Evolutionary conservation across 1,140 invertebrate species (phyloP).

Genomic region (Drosophila aff.): DNA sequence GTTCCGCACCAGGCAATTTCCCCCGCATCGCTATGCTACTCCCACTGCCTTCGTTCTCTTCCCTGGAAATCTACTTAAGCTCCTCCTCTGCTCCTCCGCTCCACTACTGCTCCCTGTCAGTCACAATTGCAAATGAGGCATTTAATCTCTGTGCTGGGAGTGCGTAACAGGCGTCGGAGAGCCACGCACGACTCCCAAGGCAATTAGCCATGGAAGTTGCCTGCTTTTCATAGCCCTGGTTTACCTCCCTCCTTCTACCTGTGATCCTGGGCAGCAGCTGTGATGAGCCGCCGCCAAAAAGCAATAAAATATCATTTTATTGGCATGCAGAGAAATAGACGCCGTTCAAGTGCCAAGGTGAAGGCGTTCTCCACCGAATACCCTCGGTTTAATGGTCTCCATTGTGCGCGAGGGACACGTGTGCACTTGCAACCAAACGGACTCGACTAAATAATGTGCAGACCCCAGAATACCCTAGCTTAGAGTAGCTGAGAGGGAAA

Average conservation of each 20-base stretch:
- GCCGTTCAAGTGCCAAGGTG: conserved; percentile 34
- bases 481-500: not conserved
- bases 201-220: conserved; percentile 56
- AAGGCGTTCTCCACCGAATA: conserved; percentile 26
- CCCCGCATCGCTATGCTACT: conserved; percentile 32
- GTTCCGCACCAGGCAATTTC: conserved; percentile 62
- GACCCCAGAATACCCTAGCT: conserved; percentile 1
- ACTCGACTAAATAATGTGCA: conserved; percentile 11
- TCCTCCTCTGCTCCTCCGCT: not conserved
- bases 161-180: conserved; percentile 38
- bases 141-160: conserved; percentile 57
- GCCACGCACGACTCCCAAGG: conserved; percentile 59
- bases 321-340: conserved; percentile 51
- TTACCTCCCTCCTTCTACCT: not conserved
- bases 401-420: conserved; percentile 52
- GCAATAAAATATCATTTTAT: conserved; percentile 78
- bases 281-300: conserved; percentile 73
- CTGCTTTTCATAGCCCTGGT: conserved; percentile 23
- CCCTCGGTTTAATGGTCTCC: not conserved
- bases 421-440: conserved; percentile 60
- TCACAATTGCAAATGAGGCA: conserved; percentile 63
- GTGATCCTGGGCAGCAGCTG: not conserved
- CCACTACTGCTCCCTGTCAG: conserved; percentile 18
- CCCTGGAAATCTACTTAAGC: conserved; percentile 5
- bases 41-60: conserved; percentile 10